phyloP scores from a whole-genome alignment of 2,113 vertebrate species.

The Syrmaticus mikado region DNA sequence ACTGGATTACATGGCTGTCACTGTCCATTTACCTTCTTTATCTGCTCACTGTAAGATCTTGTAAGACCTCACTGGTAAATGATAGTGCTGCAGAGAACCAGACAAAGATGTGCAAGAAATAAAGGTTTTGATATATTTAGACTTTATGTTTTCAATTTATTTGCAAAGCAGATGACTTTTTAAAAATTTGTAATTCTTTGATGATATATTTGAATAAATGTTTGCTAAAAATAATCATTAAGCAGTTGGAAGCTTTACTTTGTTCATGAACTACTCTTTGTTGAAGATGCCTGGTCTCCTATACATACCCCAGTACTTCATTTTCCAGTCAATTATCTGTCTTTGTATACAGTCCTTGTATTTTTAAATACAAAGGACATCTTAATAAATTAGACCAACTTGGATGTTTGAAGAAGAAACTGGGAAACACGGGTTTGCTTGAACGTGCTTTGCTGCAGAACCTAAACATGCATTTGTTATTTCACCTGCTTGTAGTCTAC shows the following conservation, averaged over 20 bases:
- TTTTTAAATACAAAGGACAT: background rate
- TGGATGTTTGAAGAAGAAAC: background rate
- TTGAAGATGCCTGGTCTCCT: background rate
- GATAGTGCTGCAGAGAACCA: conserved; percentile 1
- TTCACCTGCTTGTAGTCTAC: background rate
- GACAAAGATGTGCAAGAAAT: conserved; percentile 7
- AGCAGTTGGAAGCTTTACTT: background rate
- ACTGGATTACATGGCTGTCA: conserved; percentile 78
- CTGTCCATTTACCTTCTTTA: conserved; percentile 76
- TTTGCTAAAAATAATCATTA: background rate
- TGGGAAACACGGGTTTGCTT: background rate
- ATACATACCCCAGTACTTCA: background rate
- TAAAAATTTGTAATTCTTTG: background rate
- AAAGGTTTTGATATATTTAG: background rate
- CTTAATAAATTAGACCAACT: background rate
- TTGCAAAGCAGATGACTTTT: background rate
- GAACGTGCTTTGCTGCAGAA: background rate
- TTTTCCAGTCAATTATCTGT: background rate
- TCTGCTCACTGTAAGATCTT: conserved; percentile 56
- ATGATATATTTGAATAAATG: background rate
- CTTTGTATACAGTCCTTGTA: background rate
- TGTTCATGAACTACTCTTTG: background rate
- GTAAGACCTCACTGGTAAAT: conserved; percentile 35
- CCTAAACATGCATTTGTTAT: background rate
- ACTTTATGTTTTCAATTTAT: background rate